Base-by-base conservation (phyloP, 2,888 invertebrate species). In the Cheilosia pagana region DNA sequence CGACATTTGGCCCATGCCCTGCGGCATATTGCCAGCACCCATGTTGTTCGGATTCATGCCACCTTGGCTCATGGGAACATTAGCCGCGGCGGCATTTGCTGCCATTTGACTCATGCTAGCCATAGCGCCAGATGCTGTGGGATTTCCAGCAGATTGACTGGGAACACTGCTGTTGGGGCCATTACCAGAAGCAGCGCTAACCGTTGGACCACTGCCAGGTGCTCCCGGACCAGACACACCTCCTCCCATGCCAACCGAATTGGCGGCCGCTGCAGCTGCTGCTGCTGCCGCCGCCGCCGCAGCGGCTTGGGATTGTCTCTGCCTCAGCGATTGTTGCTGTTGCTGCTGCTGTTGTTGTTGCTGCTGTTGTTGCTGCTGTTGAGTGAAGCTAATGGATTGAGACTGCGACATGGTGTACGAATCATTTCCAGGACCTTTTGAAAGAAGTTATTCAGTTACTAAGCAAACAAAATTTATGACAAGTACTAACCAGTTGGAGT, bases 341-440 rank as follows among this genome's bases (percentile, higher is more conserved):
- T 92, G 91, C 74, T 92, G 92, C 81, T 90, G 91, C 10, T 87
- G 86, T 62, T 88, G 87, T 8, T 95, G 95, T 90, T 88, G 87
- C 6, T 95, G 95, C 90, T 96, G 96, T 65, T 88, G 87, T 7
- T 95, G 95, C 90, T 88, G 87, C 6, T 95, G 95, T 90, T 96
- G 96, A 28, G 95, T 95, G 91, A 96, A 96, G 92, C 96, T 97
- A 90, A 97, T 96, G 87, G 96, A 96, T 92, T 97, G 97, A 88
- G 96, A 95, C 92, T 96, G 97, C 45, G 96, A 95, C 90, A 96
- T 94, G 50, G 95, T 95, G 90, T 96, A 96, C 45, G 93, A 92
- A 87, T 92, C 91, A 87, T 91, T 91, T 88, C 89, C 88, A 88
- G 91, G 88, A 87, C 90, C 92, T 92, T 74, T 10, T 63, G 75